phyloP scores from a whole-genome alignment of 2,113 vertebrate genomes.

The Nesogale talazaci region DNA sequence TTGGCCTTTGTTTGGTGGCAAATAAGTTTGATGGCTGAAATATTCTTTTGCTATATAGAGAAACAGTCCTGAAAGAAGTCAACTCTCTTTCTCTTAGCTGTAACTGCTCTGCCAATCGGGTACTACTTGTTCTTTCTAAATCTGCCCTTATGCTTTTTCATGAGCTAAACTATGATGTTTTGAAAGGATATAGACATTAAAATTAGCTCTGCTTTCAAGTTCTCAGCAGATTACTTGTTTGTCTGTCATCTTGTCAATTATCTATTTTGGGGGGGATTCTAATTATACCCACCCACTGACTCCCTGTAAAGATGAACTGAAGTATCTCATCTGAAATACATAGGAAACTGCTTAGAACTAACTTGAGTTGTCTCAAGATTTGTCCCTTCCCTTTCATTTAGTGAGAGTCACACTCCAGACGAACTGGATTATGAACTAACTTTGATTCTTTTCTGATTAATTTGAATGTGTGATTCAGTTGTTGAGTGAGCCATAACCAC shows the following conservation, averaged over 20 bases:
- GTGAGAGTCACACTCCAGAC: background rate
- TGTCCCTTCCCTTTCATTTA: background rate
- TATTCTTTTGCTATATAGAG: background rate
- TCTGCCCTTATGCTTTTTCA: background rate
- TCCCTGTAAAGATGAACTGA: conserved; percentile 1
- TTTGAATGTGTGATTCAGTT: background rate
- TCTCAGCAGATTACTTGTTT: conserved; percentile 17
- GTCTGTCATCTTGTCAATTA: background rate
- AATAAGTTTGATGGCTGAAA: background rate
- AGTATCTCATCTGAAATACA: background rate
- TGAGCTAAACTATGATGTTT: background rate
- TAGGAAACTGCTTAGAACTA: background rate
- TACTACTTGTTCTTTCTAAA: background rate
- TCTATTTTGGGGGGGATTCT: background rate
- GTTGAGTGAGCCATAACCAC: background rate
- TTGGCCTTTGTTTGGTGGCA: background rate
- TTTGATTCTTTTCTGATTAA: background rate
- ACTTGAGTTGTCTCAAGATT: background rate
- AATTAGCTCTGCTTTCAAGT: background rate
- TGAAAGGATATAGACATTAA: background rate
- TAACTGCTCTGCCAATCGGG: background rate
- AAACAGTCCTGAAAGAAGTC: background rate
- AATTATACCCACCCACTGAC: background rate
- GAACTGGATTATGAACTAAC: background rate
- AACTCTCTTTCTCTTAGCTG: background rate